Conservation (phyloP, 2,113 vertebrate genomes). For the Boleophthalmus pectinirostris region DNA sequence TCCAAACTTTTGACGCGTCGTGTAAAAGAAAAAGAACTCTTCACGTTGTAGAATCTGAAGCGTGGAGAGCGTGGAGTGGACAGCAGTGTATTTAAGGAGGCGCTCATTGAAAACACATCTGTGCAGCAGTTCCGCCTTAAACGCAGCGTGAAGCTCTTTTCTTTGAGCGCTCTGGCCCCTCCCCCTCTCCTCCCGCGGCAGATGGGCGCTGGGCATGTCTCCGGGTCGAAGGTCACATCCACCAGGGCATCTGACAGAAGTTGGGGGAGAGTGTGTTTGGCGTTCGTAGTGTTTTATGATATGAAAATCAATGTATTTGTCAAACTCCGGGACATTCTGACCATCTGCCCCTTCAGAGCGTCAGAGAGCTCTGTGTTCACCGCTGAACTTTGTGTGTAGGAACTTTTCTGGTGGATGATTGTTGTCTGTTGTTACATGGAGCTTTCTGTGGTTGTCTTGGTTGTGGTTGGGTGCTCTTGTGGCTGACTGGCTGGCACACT, state of each 20-base stretch:
- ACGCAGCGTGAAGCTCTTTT: constrained; percentile 69
- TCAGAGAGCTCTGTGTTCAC: background rate
- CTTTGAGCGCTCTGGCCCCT: constrained; percentile 1
- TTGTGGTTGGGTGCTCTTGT: no score
- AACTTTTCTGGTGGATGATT: no score
- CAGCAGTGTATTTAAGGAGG: background rate
- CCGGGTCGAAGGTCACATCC: constrained; percentile 80
- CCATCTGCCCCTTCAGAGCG: background rate
- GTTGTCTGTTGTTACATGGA: no score
- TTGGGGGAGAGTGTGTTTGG: background rate
- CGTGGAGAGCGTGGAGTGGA: no score
- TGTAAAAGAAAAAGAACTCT: no score
- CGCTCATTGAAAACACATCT: constrained; percentile 56
- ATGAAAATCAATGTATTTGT: background rate
- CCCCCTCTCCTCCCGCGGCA: constrained; percentile 65
- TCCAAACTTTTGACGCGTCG: no score
- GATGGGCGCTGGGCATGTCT: constrained; percentile 80
- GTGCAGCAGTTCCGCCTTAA: constrained; percentile 66
- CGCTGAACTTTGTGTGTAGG: no score
- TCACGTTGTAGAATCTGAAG: no score
- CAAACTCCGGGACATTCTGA: background rate
- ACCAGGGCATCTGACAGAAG: constrained; percentile 52
- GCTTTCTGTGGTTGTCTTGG: no score
- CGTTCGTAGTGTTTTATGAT: constrained; percentile 34
- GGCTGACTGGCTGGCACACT: no score